Evolutionary conservation across 2,113 vertebrate species (phyloP), one percentile per base, ranked within the genome.

Genomic region (Andinoacara biseriatus): DNA sequence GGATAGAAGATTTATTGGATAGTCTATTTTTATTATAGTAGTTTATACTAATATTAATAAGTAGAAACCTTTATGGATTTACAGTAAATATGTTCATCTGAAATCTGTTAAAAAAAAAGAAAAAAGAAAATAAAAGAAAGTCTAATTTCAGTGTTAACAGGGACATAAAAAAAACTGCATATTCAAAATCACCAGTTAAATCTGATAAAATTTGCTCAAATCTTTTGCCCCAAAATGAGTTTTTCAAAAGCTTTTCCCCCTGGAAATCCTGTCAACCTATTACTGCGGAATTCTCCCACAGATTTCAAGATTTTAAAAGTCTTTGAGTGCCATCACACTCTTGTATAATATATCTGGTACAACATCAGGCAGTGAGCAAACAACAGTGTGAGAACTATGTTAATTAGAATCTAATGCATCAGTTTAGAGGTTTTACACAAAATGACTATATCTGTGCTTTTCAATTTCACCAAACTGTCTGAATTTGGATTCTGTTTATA

Each of bases 1-100:
- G 67, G 77, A n/a, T n/a, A n/a, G n/a, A 75, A 81, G 75, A 58
- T 77, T 63, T 57, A 75, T 54, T 26, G 62, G 78, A 85, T 63
- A 83, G 79, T 85, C 40, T 69, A 33, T 56, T 87, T 86, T 10
- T 35, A 86, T 84, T 78, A 74, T 29, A 46, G 76, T 69, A 63
- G 38, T 63, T 77, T 49, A 80, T 69, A 83, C 67, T 35, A 82
- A 74, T 80, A 83, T 43, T 49, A 78, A 81, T 49, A 58, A 57
- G 17, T n/a, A 76, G 24, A 76, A 54, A 59, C 76, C 75, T 80
- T 60, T 3, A 10, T 35, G 22, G 67, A 79, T 67, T 33, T 78
- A n/a, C n/a, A n/a, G n/a, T n/a, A 74, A 85, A 87, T 60, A 85
- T 81, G 40, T 29, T 67, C 38, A 67, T 67, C 22, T 26, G 8